Conservation (phyloP, 2,113 vertebrate genomes). For the Stigmatopora nigra region DNA sequence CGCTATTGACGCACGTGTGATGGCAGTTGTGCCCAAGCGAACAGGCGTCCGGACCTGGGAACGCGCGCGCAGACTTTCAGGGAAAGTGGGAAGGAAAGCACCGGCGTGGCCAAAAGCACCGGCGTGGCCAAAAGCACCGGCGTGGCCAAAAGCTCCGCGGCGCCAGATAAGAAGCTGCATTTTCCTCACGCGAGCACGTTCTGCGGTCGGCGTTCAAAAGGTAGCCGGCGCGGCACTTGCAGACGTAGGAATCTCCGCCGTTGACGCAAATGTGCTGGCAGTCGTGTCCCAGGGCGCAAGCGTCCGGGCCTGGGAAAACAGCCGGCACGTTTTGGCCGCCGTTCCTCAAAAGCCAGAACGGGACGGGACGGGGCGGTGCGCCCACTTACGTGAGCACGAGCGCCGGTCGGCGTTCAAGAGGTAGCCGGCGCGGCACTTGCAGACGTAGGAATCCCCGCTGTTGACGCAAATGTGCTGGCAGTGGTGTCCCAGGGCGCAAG, state of each 20-base stretch:
- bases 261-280: no score
- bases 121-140: no score
- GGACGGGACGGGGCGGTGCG: no score
- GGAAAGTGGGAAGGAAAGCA: not conserved
- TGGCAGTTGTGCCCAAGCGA: slow-evolving; percentile 67
- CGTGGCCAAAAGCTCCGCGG: no score
- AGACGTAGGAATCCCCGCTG: slow-evolving; percentile 47
- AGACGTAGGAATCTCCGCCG: no score
- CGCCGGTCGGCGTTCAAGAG: slow-evolving; percentile 68
- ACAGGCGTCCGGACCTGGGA: slow-evolving; percentile 58
- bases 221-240: no score
- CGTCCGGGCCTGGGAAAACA: not conserved
- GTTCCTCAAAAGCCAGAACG: no score
- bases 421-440: slow-evolving; percentile 68
- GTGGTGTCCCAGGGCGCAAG: slow-evolving; percentile 60
- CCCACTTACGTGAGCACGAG: slow-evolving; percentile 67
- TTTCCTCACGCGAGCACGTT: slow-evolving; percentile 69
- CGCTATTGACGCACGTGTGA: slow-evolving; percentile 65
- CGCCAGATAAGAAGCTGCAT: no score
- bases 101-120: no score
- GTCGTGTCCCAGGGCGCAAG: no score
- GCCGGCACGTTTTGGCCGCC: no score
- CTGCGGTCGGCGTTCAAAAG: not conserved
- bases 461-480: slow-evolving; percentile 73
- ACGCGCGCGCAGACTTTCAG: slow-evolving; percentile 14